Evolutionary conservation across 2,888 invertebrate species (phyloP).

Genomic region (Mythimna pallens): DNA sequence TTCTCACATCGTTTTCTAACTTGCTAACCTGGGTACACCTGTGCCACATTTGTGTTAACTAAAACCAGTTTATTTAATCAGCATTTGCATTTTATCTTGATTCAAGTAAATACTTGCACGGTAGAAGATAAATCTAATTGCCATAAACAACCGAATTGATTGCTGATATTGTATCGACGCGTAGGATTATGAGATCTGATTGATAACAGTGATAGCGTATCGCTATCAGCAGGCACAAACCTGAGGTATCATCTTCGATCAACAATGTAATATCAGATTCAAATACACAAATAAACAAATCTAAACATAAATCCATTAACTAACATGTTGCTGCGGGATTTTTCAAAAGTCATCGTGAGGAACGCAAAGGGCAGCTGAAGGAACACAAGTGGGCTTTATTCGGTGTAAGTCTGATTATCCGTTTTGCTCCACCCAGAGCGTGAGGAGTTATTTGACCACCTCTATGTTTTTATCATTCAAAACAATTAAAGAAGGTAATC

Average conservation of each 20-base stretch:
- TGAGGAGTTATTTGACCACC: too few species aligned
- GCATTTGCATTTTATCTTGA: slow-evolving; percentile 40
- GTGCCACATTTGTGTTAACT: slow-evolving; percentile 34
- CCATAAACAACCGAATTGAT: slow-evolving; percentile 29
- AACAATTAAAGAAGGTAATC: too few species aligned
- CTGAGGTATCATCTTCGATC: slow-evolving; percentile 4
- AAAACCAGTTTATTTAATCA: slow-evolving; percentile 26
- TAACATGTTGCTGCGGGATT: too few species aligned
- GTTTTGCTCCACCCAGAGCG: too few species aligned
- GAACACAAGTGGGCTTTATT: too few species aligned
- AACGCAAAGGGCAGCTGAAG: too few species aligned
- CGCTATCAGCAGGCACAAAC: neutral
- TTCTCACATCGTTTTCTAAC: neutral
- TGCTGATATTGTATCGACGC: slow-evolving; percentile 22
- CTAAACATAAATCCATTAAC: too few species aligned
- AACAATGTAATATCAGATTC: too few species aligned
- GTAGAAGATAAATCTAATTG: slow-evolving; percentile 43
- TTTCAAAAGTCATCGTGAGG: too few species aligned
- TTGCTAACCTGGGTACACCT: slow-evolving; percentile 11
- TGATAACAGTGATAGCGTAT: slow-evolving; percentile 41
- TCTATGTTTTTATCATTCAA: too few species aligned
- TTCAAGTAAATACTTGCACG: slow-evolving; percentile 22
- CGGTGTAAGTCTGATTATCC: too few species aligned
- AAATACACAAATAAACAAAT: too few species aligned
- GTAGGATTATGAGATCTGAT: slow-evolving; percentile 32